Evolutionary conservation across 53 echinoderm and acorn worm species (phyloP).

Genomic region (Patiria pectinifera): DNA sequence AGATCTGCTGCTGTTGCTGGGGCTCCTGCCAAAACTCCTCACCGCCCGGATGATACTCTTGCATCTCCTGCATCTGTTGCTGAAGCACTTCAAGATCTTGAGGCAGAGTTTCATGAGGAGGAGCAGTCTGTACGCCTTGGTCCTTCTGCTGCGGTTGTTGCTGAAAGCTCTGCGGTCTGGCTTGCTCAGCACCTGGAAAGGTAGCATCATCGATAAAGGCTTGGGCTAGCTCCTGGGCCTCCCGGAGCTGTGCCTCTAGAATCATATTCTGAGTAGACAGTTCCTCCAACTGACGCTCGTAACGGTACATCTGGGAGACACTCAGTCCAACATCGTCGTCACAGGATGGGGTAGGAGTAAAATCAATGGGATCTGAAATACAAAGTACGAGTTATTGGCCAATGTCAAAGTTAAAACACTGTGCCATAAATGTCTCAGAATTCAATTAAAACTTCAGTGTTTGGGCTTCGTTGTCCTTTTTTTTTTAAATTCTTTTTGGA

Average conservation of each 20-base stretch:
- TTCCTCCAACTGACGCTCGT: slow-evolving; percentile 79
- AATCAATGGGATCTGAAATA: neutral
- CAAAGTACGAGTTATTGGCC: neutral
- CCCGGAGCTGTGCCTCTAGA: slow-evolving; percentile 69
- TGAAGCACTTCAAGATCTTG: slow-evolving; percentile 27
- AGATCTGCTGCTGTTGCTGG: slow-evolving; percentile 25
- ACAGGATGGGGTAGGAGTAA: slow-evolving; percentile 49
- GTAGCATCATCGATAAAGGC: neutral
- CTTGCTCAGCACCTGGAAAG: neutral
- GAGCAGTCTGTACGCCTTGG: slow-evolving; percentile 3
- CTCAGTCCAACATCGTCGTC: slow-evolving; percentile 88
- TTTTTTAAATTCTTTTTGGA: neutral
- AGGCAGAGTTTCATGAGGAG: slow-evolving; percentile 9
- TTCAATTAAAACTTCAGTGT: neutral
- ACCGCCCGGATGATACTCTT: slow-evolving; percentile 15
- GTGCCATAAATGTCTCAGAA: neutral
- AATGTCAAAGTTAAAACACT: neutral
- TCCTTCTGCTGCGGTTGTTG: slow-evolving; percentile 24
- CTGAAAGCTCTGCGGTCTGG: neutral
- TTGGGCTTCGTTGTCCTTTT: neutral
- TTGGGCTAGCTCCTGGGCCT: slow-evolving; percentile 47
- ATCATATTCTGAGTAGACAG: slow-evolving; percentile 68
- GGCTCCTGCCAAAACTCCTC: neutral
- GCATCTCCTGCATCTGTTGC: slow-evolving; percentile 33
- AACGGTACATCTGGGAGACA: slow-evolving; percentile 80